These are phyloP conservation scores for Myotis davidii DNA, from an alignment of 2,113 vertebrate species.

Conservation along the genomic window DNA sequence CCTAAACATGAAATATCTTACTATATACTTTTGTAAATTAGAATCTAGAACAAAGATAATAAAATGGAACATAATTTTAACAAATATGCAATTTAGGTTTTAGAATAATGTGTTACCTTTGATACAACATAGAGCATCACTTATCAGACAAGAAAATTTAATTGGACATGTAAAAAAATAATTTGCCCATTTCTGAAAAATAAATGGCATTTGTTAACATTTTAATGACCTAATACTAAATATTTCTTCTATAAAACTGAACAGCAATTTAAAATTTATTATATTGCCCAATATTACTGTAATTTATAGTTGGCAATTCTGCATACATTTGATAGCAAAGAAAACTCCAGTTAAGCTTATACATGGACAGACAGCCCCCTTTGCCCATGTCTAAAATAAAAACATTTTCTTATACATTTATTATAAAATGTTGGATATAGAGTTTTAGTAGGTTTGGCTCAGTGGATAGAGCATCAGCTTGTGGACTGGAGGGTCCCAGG, in stretches of 20 bases:
- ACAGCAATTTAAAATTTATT: constrained; percentile 26
- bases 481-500: too few relatives aligned
- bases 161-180: background rate
- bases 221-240: background rate
- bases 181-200: constrained; percentile 8
- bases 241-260: background rate
- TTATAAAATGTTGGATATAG: background rate
- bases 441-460: background rate
- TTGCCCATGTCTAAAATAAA: background rate
- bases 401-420: background rate
- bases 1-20: background rate
- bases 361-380: background rate
- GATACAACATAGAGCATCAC: background rate
- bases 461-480: too few relatives aligned
- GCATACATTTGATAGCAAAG: background rate
- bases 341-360: background rate
- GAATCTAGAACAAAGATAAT: constrained; percentile 26
- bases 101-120: background rate
- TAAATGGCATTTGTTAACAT: background rate
- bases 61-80: constrained; percentile 37
- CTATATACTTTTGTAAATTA: background rate
- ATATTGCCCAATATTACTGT: background rate
- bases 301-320: background rate
- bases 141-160: background rate
- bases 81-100: background rate